Percentiles rank a stretch among this genome's conserved stretches.
phyloP scores from a whole-genome alignment of 2,888 invertebrate species.

The Folsomia manolachei region DNA sequence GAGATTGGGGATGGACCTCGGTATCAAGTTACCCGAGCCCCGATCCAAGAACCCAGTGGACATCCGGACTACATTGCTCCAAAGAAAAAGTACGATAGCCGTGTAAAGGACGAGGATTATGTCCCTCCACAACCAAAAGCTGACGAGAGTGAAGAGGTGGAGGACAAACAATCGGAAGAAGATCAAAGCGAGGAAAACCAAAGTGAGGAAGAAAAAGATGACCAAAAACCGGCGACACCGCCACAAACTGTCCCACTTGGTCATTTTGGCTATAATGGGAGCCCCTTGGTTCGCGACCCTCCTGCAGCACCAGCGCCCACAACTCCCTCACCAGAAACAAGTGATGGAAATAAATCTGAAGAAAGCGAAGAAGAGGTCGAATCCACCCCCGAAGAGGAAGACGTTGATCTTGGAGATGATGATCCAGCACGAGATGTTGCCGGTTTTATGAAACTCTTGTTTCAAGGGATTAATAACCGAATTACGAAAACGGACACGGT shows the following conservation, averaged over 20 bases:
- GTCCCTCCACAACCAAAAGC: constrained; percentile 14
- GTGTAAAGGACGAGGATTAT: constrained; percentile 24
- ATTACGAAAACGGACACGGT: constrained; percentile 26
- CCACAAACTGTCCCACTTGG: too few species aligned
- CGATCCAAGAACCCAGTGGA: constrained; percentile 25
- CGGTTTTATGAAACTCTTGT: constrained; percentile 37
- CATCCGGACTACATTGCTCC: constrained; percentile 28
- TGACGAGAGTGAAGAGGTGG: constrained; percentile 17
- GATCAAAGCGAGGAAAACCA: constrained; percentile 14
- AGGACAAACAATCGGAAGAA: constrained; percentile 2
- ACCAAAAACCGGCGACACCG: constrained; percentile 7
- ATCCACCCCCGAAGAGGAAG: constrained; percentile 7
- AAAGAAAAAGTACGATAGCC: constrained; percentile 32
- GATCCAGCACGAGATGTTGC: constrained; percentile 35
- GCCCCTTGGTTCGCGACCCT: not conserved
- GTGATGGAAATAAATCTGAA: not conserved
- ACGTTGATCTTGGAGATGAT: constrained; percentile 28
- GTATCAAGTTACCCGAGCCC: constrained; percentile 35
- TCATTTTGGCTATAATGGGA: not conserved
- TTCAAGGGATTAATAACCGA: constrained; percentile 34
- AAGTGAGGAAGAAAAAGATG: constrained; percentile 19
- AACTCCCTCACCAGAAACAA: not conserved
- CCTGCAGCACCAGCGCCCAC: not conserved
- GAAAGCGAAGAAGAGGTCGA: constrained; percentile 15
- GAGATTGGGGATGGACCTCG: constrained; percentile 11